phyloP scores from a whole-genome alignment of 2,888 invertebrate species.

The Cremastinae sp. region DNA sequence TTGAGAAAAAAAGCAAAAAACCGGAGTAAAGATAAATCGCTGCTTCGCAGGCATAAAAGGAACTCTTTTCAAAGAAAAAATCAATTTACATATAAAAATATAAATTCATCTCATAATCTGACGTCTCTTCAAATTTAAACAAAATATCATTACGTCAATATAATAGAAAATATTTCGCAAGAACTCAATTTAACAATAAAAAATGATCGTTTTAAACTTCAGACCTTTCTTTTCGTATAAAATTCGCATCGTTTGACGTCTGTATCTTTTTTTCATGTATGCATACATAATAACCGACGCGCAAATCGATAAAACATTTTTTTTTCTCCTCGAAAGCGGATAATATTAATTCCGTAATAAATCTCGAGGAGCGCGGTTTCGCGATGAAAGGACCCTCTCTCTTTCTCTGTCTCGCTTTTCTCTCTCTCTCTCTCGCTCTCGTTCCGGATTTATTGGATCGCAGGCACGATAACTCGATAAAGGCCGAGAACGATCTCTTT shows the following conservation, averaged over 20 bases:
- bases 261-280: not conserved
- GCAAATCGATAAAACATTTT: not conserved
- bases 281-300: not conserved
- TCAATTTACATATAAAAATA: slow-evolving; percentile 6
- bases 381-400: slow-evolving; percentile 49
- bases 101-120: too few relatives aligned
- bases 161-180: too few relatives aligned
- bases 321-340: slow-evolving; percentile 63
- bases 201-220: too few relatives aligned
- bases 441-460: slow-evolving; percentile 70
- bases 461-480: slow-evolving; percentile 74
- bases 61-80: not conserved
- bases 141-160: too few relatives aligned
- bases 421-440: slow-evolving; percentile 37
- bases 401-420: too few relatives aligned
- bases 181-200: too few relatives aligned
- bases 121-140: too few relatives aligned
- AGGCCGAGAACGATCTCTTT: slow-evolving; percentile 62
- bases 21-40: slow-evolving; percentile 24
- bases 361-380: slow-evolving; percentile 61
- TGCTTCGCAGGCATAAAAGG: slow-evolving; percentile 9
- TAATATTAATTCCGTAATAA: slow-evolving; percentile 72
- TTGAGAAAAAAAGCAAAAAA: slow-evolving; percentile 2
- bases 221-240: too few relatives aligned
- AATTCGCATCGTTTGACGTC: too few relatives aligned